Evolutionary conservation across 2,888 invertebrate species (phyloP), one percentile per base, ranked within the genome.

Genomic region (Hemicrepidius hirtus): DNA sequence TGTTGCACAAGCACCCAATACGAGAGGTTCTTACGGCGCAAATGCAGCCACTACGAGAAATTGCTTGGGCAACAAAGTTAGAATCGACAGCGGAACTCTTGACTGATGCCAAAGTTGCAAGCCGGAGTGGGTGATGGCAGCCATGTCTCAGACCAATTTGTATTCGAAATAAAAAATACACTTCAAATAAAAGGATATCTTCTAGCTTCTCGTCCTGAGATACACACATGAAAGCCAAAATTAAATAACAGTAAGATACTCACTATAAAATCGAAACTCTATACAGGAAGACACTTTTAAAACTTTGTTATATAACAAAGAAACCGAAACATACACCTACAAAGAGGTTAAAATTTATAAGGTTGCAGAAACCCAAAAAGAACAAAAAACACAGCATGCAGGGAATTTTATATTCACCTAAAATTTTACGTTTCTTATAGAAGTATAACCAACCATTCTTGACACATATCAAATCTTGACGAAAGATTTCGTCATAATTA

Each of bases 81-180:
- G 79, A 81, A 83, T 84, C 83, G 83, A 83, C 82, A 83, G 81
- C 80, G 79, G 78, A 79, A 82, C 82, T 83, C 82, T 82, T 84
- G 84, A 83, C 83, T 83, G 83, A 83, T 84, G 82, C 81, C 80
- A 80, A 82, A 82, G 78, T 79, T 76, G 78, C 74, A 68, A 72
- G 72, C 50, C 55, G 55, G 62, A 72, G 72, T 68, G 72, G 71
- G 68, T 68, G 78, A 75, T 74, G 78, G 76, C 75, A 73, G 77
- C 78, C 77, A 78, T 76, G 74, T 76, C 74, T 76, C 73, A 67
- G 71, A 75, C 73, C 76, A 75, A 77, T 75, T 75, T 74, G 64
- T 66, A 73, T 71, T 71, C 73, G 73, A 78, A 78, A 73, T 71
- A 72, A 74, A 68, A 71, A 71, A 65, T 63, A 68, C 53, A 64